Percentiles rank a stretch among this genome's conserved stretches.
phyloP scores from a whole-genome alignment of 2,797 vertebrate genomes.

The Dromococcyx pavoninus region DNA sequence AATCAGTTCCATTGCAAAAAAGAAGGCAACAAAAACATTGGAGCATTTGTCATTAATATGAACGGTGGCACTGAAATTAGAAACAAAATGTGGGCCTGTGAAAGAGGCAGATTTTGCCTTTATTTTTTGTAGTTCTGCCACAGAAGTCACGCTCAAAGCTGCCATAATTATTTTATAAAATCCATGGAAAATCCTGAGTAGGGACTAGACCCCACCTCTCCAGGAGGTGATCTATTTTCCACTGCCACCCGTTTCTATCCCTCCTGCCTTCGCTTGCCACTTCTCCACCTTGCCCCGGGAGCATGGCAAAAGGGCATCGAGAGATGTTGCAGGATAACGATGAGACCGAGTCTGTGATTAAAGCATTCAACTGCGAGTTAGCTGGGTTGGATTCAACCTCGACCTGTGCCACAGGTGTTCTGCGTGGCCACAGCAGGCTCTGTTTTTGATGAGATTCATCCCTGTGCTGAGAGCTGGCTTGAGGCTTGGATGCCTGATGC shows the following conservation, averaged over 20 bases:
- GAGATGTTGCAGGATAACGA: background rate
- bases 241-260: background rate
- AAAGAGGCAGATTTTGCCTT: background rate
- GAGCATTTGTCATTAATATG: background rate
- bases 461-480: background rate
- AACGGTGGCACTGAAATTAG: background rate
- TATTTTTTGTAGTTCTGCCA: background rate
- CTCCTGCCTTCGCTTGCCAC: background rate
- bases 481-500: background rate
- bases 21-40: background rate
- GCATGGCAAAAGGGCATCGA: background rate
- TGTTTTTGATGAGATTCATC: background rate
- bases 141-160: background rate
- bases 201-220: background rate
- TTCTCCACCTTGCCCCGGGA: background rate
- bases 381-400: background rate
- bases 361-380: background rate
- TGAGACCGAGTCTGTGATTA: background rate
- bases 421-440: background rate
- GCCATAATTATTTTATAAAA: background rate
- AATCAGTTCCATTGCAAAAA: conserved; percentile 71
- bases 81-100: background rate
- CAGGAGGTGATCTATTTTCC: background rate
- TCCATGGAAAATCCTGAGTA: background rate
- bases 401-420: background rate